Base-by-base conservation (phyloP, 1,140 invertebrate genomes). In the Leptinotarsa defecta region DNA sequence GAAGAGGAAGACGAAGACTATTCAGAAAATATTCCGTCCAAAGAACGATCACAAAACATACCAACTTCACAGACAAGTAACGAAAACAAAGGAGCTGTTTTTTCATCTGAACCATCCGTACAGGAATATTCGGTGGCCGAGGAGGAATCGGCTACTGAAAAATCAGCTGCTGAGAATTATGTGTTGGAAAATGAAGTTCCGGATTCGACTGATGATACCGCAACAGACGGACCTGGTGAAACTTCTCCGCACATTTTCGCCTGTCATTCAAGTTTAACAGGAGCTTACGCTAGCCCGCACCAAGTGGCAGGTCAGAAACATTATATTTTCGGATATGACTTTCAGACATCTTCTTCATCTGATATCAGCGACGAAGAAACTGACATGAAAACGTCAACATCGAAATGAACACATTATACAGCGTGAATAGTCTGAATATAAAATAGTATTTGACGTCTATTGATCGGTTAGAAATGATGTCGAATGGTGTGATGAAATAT, bases 271-370 rank as follows among this genome's bases (percentile, higher is more conserved):
- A 83, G 81, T 48, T 81, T 83, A 52, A 80, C 80, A 13, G 82
- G 82, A 13, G 78, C 72, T 52, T 80, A 82, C 24, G 78, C 79
- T 48, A 76, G 75, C 57, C 76, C 71, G 13, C 78, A 77, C 6
- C 80, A 68, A 62, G 43, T 75, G 4, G 79, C 78, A 4, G 76
- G 75, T 5, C 76, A 75, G 22, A 79, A 79, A 6, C 80, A 80
- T 2, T 81, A 76, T 43, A 82, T 83, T 27, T 83, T 83, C 67
- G 82, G 82, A n/a, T 83, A 83, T 62, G 81, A 83, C 74, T 81
- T 83, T 61, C 79, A 81, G 71, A 82, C 82, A 67, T 72, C 79
- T 15, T 76, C 63, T 71, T 78, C 77, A 15, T 79, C 78, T 3
- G 76, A 74, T 6, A 20, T 74, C 1, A 68, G 43, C 17, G 73